Evolutionary conservation across 2,888 invertebrate species (phyloP), one percentile per base, ranked within the genome.

Genomic region (Hetaerina titia): DNA sequence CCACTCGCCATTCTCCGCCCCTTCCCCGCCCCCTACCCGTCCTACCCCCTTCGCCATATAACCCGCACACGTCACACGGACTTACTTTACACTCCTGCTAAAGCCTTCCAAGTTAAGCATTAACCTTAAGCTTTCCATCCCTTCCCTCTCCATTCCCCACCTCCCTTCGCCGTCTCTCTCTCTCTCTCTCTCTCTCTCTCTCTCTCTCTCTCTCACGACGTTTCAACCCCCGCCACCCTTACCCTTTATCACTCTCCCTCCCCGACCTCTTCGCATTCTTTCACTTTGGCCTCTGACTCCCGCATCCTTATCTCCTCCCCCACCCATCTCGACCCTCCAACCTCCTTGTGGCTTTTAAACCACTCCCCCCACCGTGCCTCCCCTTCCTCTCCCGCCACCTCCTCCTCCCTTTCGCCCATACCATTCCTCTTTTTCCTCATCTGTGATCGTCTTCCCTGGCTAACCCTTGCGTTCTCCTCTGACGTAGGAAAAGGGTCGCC

Each of bases 71-170:
- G 90, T 90, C 90, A 90, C 90, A 22, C 69, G 92, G 92, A 92
- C 90, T 90, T 90, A 90, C 90, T 90, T 90, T 90, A 90, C 92
- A 69, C 92, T 92, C 92, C 92, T 74, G 69, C 92, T 69, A 92
- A 92, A 92, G 92, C 92, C 92, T 92, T 92, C 69, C 92, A 92
- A 92, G 92, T 92, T 92, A 92, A 92, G 92, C 64, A 90, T 90
- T 90, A 90, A 90, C 90, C 90, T 90, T 90, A 90, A 90, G 90
- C 90, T 64, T 64, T n/a, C 63, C 58, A 60, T 31, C 22, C 64
- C 90, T 64, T 31, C 63, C 45, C 90, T 57, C 56, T 19, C 58
- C n/a, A 25, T 58, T 25, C 25, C 31, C 88, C 17, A 15, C 88
- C 2, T 45, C 31, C 31, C 45, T 45, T 31, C 31, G 31, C 88